Evolutionary conservation across 37 sponge, comb jelly and placozoan genomes (phyloP).

Genomic region (Oopsacas minuta): DNA sequence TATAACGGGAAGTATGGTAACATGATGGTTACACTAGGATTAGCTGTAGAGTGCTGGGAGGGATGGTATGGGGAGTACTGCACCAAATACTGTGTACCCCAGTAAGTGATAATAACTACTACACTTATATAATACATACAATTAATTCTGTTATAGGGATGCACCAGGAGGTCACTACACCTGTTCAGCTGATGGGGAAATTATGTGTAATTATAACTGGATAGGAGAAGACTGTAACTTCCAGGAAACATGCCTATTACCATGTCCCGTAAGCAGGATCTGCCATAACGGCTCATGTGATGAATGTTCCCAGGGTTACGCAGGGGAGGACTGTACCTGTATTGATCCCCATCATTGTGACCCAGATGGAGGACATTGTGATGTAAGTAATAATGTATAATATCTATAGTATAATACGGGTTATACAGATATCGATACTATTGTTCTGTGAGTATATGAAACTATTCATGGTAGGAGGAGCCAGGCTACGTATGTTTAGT

Average conservation of each 20-base stretch:
- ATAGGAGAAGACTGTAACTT: not conserved
- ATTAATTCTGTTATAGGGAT: not conserved
- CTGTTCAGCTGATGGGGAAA: not conserved
- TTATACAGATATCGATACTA: no score
- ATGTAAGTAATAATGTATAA: no score
- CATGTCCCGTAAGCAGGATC: not conserved
- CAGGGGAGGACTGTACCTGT: not conserved
- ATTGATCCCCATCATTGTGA: not conserved
- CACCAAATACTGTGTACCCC: not conserved
- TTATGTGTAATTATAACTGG: not conserved
- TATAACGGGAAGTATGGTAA: not conserved
- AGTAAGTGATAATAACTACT: not conserved
- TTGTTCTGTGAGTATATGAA: no score
- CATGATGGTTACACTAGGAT: not conserved
- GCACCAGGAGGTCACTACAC: not conserved
- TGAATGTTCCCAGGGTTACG: not conserved
- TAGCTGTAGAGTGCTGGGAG: not conserved
- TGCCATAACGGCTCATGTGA: not conserved
- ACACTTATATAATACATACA: not conserved
- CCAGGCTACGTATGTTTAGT: no score
- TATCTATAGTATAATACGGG: no score
- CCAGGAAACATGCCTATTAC: not conserved
- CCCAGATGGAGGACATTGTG: not conserved
- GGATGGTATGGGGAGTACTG: slow-evolving; percentile 11
- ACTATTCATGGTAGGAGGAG: no score